A percentile compares a stretch with the other conserved stretches of the same genome.
Evolutionary conservation across 2,797 vertebrate genomes (phyloP).

Genomic region (Acropternis orthonyx): DNA sequence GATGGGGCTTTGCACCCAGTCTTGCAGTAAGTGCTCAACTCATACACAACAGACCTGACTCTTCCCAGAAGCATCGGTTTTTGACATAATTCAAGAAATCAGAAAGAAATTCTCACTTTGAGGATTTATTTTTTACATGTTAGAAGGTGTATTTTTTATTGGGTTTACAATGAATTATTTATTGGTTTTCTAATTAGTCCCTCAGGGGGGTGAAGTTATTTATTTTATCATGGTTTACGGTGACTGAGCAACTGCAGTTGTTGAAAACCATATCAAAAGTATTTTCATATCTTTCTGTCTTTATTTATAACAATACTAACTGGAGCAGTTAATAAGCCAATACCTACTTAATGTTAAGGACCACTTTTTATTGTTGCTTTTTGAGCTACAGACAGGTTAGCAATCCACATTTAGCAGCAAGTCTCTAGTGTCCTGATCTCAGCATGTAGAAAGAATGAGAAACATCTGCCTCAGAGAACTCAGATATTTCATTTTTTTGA

Average conservation of each 20-base stretch:
- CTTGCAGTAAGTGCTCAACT: not conserved
- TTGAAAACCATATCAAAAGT: not conserved
- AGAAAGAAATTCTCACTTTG: not conserved
- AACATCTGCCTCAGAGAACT: not conserved
- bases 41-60: accelerated
- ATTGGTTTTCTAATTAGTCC: not conserved
- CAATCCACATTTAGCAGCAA: not conserved
- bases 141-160: not conserved
- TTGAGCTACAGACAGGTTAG: not conserved
- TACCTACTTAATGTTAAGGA: not conserved
- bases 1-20: not conserved
- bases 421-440: not conserved
- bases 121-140: not conserved
- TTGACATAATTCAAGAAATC: not conserved
- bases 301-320: not conserved
- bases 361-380: not conserved
- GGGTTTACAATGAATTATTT: not conserved
- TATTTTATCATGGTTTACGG: not conserved
- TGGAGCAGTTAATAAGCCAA: not conserved
- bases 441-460: not conserved
- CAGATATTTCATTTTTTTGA: not conserved
- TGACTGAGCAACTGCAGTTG: not conserved
- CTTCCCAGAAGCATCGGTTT: not conserved
- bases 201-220: not conserved
- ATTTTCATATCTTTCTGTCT: not conserved